Percentiles rank a stretch among this genome's conserved stretches.
Conservation (phyloP, 1,140 invertebrate genomes). For the Grapholita molesta region DNA sequence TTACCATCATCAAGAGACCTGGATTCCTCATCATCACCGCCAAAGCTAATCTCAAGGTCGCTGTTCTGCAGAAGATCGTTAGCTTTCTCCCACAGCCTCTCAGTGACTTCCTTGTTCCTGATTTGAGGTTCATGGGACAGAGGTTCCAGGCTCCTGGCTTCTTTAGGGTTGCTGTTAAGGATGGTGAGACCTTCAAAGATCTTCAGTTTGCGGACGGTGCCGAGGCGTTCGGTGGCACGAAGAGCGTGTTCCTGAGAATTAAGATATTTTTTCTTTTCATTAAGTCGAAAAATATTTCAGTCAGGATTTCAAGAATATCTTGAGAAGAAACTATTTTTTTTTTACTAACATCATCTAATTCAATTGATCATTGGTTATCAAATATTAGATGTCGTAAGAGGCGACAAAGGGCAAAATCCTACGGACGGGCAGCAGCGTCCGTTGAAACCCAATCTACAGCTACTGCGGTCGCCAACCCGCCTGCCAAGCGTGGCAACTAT, state of each 20-base stretch:
- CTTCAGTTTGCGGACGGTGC: slow-evolving; percentile 52
- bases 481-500: too few species aligned
- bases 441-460: too few species aligned
- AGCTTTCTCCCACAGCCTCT: slow-evolving; percentile 54
- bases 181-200: slow-evolving; percentile 57
- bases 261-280: slow-evolving; percentile 14
- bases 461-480: too few species aligned
- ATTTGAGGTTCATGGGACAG: slow-evolving; percentile 48
- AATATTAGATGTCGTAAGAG: too few species aligned
- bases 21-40: slow-evolving; percentile 46
- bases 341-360: too few species aligned
- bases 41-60: slow-evolving; percentile 60
- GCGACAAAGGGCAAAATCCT: too few species aligned
- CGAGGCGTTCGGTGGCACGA: slow-evolving; percentile 49
- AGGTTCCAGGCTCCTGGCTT: slow-evolving; percentile 51
- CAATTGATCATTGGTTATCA: too few species aligned
- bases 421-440: too few species aligned
- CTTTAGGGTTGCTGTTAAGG: slow-evolving; percentile 55
- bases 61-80: slow-evolving; percentile 48
- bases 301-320: too few species aligned
- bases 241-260: slow-evolving; percentile 60
- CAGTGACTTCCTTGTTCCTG: slow-evolving; percentile 50
- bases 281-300: too few species aligned
- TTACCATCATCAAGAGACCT: slow-evolving; percentile 57
- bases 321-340: too few species aligned